Base-by-base conservation (phyloP, 2,113 vertebrate genomes). In the Phyllostomus hastatus region DNA sequence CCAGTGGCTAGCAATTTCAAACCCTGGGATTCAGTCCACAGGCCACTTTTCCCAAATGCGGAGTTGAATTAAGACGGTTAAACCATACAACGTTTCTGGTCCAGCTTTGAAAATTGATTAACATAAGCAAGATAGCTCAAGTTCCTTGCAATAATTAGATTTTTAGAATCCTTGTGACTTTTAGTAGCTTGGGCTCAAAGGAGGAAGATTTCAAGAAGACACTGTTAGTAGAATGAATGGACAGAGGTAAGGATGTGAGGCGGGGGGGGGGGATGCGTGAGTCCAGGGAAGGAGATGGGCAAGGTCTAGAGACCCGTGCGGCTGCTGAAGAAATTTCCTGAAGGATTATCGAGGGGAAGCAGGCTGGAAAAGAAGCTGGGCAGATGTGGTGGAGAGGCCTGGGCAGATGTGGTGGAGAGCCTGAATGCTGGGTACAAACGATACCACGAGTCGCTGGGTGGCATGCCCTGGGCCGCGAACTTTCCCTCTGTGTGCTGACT, bases 371-470 rank as follows among this genome's bases (percentile, higher is more conserved):
- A 52, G 41, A n/a, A 70, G 31, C 14, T 31, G n/a, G 57, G 50
- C 4, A 1, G 16, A 91, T 38, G 33, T 9, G 11, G 9, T 28
- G 41, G 41, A 87, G 73, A 16, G 11, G 11, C 4, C 31, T 31
- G n/a, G 57, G 50, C 4, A 1, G 16, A 91, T 38, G 33, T 9
- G 11, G 9, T 28, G 41, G 41, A 87, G 73, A 16, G 11, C 4
- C 31, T 19, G 64, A 64, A 72, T n/a, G 15, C 2, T 0, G 2
- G 78, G 12, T 38, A 24, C 15, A 69, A 64, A 76, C 22, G 52
- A 20, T 1, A 41, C 17, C 50, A 43, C 0, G 2, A 6, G 10
- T 19, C 10, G 41, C 17, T 3, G 2, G 38, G 20, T 0, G 9
- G 24, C 10, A 1, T 57, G 57, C 82, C 43, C 91, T 10, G 6